Evolutionary conservation across 2,888 invertebrate species (phyloP).

Genomic region (Falcaria lacertinaria): DNA sequence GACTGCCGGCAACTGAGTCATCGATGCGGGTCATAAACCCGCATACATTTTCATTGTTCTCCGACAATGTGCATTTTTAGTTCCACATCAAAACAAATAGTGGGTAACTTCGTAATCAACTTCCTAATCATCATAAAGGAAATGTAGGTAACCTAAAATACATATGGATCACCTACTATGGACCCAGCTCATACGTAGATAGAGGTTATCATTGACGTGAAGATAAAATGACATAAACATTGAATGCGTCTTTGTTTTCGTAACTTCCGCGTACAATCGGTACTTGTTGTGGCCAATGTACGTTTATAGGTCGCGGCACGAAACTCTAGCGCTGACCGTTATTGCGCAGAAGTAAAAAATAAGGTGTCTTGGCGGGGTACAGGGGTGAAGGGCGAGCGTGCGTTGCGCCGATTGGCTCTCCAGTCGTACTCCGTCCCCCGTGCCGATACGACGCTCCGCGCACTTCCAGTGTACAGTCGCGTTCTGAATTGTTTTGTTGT

Average conservation of each 20-base stretch:
- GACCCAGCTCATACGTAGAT: neutral
- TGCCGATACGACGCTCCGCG: too few species aligned
- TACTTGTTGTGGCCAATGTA: neutral
- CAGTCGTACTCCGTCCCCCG: too few species aligned
- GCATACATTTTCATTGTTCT: neutral
- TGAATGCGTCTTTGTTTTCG: slow-evolving; percentile 8
- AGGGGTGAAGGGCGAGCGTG: too few species aligned
- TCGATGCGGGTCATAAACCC: neutral
- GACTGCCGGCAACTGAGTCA: neutral
- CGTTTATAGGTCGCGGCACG: too few species aligned
- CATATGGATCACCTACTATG: neutral
- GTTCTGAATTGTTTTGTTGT: too few species aligned
- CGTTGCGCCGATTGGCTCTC: too few species aligned
- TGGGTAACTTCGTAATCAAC: neutral
- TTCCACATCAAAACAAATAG: neutral
- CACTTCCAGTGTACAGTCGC: too few species aligned
- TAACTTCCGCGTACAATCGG: slow-evolving; percentile 9
- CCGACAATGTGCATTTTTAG: neutral
- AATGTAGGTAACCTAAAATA: neutral
- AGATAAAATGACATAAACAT: slow-evolving; percentile 13
- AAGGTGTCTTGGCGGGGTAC: too few species aligned
- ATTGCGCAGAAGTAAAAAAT: too few species aligned
- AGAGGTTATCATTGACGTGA: slow-evolving; percentile 3
- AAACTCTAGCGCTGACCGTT: too few species aligned
- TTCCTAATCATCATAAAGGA: neutral